These are phyloP conservation scores for Cryptus viduatorius DNA, from an alignment of 2,888 invertebrate species.

Conservation along the genomic window DNA sequence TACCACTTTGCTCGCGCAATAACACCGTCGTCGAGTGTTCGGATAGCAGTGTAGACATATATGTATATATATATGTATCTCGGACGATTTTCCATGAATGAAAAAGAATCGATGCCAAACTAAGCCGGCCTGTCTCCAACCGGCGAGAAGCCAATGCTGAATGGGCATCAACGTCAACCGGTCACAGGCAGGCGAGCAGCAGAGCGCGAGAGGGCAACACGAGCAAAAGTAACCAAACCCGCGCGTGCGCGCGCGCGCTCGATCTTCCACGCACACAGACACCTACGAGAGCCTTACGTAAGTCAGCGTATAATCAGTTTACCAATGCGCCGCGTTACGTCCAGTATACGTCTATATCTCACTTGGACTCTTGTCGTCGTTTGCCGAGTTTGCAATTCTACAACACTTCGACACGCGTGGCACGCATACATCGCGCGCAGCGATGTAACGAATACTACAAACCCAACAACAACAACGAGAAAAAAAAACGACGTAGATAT, in stretches of 20 bases:
- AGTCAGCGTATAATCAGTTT: conserved; percentile 74
- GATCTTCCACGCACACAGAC: conserved; percentile 1
- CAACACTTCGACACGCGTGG: conserved; percentile 7
- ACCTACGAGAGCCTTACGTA: conserved; percentile 70
- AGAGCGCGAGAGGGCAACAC: background rate
- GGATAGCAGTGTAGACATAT: no score
- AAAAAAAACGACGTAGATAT: background rate
- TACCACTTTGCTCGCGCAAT: background rate
- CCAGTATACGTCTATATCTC: conserved; percentile 24
- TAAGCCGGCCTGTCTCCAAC: conserved; percentile 1
- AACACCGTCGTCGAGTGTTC: background rate
- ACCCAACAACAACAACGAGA: background rate
- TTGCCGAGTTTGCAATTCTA: conserved; percentile 12
- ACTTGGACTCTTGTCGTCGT: conserved; percentile 18
- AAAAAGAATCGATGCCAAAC: conserved; percentile 62
- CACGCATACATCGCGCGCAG: background rate
- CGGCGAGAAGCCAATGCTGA: conserved; percentile 42
- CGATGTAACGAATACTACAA: no score
- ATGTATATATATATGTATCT: no score
- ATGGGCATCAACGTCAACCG: conserved; percentile 62
- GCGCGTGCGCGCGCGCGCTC: background rate
- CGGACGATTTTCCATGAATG: conserved; percentile 65
- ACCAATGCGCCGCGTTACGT: conserved; percentile 69
- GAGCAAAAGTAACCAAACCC: background rate
- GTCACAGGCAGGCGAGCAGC: conserved; percentile 28